phyloP scores from a whole-genome alignment of 2,888 invertebrate genomes.

The Troglohyphantes excavatus region DNA sequence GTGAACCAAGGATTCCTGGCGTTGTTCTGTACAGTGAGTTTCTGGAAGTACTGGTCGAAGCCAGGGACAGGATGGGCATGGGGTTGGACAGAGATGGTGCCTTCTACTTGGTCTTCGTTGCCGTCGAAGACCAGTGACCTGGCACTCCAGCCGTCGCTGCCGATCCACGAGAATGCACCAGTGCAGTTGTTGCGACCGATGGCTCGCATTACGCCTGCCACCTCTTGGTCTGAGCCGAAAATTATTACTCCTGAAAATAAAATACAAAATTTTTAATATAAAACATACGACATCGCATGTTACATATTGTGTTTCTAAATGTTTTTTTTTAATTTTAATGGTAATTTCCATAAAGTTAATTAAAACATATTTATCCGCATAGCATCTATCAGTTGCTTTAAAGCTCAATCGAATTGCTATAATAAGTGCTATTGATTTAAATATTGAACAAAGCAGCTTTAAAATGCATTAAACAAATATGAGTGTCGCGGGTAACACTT shows the following conservation, averaged over 20 bases:
- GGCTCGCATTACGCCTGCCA: conserved; percentile 96
- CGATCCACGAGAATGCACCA: conserved; percentile 96
- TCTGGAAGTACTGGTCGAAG: conserved; percentile 93
- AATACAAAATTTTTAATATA: no score
- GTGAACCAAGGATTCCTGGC: conserved; percentile 97
- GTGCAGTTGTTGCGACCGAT: conserved; percentile 93
- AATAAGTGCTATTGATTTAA: no score
- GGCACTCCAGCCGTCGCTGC: conserved; percentile 98
- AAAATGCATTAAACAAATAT: no score
- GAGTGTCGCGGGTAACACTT: no score
- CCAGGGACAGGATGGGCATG: conserved; percentile 94
- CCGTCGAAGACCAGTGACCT: conserved; percentile 90
- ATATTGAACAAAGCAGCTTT: no score
- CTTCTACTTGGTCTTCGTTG: conserved; percentile 94
- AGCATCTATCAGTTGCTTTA: no score
- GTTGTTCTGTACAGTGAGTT: conserved; percentile 92
- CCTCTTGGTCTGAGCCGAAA: conserved; percentile 98
- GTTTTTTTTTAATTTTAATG: no score
- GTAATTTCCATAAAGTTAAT: no score
- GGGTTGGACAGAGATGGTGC: conserved; percentile 97
- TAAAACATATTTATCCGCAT: no score
- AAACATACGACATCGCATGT: no score
- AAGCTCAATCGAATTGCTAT: no score
- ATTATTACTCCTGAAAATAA: conserved; percentile 94
- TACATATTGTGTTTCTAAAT: no score